Base-by-base conservation (phyloP, 2,113 vertebrate genomes). In the Colistium nudipinnis region DNA sequence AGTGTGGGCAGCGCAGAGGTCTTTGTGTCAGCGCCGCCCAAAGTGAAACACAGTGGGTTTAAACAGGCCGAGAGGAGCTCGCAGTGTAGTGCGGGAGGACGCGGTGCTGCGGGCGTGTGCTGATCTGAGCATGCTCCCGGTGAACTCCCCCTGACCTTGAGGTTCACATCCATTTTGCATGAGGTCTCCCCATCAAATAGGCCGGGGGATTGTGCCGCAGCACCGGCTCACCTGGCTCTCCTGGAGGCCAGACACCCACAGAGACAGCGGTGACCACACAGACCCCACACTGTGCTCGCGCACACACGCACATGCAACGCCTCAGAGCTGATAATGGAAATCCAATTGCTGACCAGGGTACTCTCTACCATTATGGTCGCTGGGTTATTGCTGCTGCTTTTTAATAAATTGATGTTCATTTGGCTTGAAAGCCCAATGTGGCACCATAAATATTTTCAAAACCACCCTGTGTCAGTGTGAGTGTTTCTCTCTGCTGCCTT, bases 151-250 rank as follows among this genome's bases (percentile, higher is more conserved):
- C 0, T 81, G 88, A 91, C 90, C 90, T 91, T 91, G 83, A 85
- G 72, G 85, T 80, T 70, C 79, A 72, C 86, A 92, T 92, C 63
- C 88, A 92, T 91, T 89, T 91, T 91, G 84, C 85, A 93, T 85
- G 90, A 93, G 82, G 69, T 71, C 68, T 78, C 71, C 70, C 87
- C 82, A 81, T 90, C 88, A 89, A 83, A 88, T 78, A 81, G 78
- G 79, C 78, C 14, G 3, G n/a, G 83, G 83, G 73, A 86, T 52
- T 78, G 62, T 78, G 52, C 70, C 76, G 89, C 85, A 70, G 71
- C 76, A 64, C 17, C 49, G 75, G 72, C 76, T 84, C 80, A 83
- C 76, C 86, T 86, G 82, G 70, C 36, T 62, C 79, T 83, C 62
- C 81, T 79, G 31, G 9, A 74, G 83, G 83, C 83, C 76, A 87